Conservation (phyloP, 2,888 invertebrate genomes). For the Keiferia lycopersicella region DNA sequence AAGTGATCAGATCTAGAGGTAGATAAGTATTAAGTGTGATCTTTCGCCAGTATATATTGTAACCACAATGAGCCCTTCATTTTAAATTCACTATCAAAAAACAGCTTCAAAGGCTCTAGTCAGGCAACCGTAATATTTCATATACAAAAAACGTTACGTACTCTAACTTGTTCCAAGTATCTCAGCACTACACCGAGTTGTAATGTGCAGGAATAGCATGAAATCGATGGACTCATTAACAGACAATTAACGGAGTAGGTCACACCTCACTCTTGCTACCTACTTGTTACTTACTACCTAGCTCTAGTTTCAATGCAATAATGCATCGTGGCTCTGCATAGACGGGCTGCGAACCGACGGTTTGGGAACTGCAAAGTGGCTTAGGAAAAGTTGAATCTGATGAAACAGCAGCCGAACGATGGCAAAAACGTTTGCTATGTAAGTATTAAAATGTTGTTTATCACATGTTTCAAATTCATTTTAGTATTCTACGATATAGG, state of each 20-base stretch:
- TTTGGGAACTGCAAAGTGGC: background rate
- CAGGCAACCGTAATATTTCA: no score
- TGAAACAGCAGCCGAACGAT: background rate
- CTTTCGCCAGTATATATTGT: no score
- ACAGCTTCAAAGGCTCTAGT: no score
- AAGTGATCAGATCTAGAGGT: no score
- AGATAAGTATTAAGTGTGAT: no score
- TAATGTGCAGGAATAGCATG: slow-evolving; percentile 54
- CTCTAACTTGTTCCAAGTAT: background rate
- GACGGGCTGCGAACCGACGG: background rate
- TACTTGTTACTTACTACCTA: slow-evolving; percentile 2
- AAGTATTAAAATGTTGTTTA: no score
- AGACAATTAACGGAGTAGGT: slow-evolving; percentile 63
- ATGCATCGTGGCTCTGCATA: background rate
- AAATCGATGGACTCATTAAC: slow-evolving; percentile 65
- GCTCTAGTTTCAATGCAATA: slow-evolving; percentile 7
- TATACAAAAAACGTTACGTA: no score
- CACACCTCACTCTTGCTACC: slow-evolving; percentile 26
- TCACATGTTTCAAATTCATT: no score
- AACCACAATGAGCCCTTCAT: no score
- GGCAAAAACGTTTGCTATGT: background rate
- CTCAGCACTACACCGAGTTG: slow-evolving; percentile 25
- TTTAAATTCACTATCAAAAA: no score
- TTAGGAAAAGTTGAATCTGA: background rate
- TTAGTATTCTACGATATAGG: no score